phyloP scores from a whole-genome alignment of 2,888 invertebrate species.

The Maniola hyperantus region DNA sequence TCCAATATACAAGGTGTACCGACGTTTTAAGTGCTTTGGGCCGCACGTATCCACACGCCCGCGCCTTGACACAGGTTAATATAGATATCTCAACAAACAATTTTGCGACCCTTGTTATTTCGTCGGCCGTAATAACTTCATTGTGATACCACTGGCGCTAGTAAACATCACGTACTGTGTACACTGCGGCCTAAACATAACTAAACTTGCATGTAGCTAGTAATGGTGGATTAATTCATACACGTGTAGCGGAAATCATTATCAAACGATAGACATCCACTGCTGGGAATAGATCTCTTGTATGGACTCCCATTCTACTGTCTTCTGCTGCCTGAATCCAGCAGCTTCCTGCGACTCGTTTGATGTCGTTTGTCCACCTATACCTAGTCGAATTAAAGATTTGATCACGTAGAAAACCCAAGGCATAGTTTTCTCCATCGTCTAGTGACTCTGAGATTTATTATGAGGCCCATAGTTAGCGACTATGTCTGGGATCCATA shows the following conservation, averaged over 20 bases:
- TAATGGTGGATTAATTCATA: conserved; percentile 24
- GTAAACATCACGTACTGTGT: conserved; percentile 41
- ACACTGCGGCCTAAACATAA: conserved; percentile 38
- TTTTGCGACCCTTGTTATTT: conserved; percentile 43
- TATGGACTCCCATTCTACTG: too few species aligned
- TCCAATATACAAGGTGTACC: conserved; percentile 12
- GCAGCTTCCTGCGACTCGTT: too few species aligned
- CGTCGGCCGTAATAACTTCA: conserved; percentile 42
- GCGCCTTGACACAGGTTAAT: conserved; percentile 39
- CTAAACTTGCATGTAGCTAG: conserved; percentile 33
- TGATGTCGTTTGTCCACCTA: too few species aligned
- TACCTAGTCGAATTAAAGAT: too few species aligned
- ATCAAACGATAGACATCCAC: too few species aligned
- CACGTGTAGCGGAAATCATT: conserved; percentile 5
- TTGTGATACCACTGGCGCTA: conserved; percentile 40
- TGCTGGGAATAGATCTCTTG: too few species aligned
- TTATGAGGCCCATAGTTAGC: too few species aligned
- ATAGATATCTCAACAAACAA: conserved; percentile 44
- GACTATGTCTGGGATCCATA: too few species aligned
- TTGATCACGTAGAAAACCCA: too few species aligned
- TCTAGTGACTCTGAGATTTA: too few species aligned
- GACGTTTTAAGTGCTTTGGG: conserved; percentile 32
- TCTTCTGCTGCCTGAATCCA: too few species aligned
- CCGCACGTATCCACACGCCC: conserved; percentile 32
- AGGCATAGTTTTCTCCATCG: too few species aligned